These are phyloP conservation scores for Poecilobothrus nobilitatus DNA, from an alignment of 2,888 invertebrate species.

Conservation along the genomic window DNA sequence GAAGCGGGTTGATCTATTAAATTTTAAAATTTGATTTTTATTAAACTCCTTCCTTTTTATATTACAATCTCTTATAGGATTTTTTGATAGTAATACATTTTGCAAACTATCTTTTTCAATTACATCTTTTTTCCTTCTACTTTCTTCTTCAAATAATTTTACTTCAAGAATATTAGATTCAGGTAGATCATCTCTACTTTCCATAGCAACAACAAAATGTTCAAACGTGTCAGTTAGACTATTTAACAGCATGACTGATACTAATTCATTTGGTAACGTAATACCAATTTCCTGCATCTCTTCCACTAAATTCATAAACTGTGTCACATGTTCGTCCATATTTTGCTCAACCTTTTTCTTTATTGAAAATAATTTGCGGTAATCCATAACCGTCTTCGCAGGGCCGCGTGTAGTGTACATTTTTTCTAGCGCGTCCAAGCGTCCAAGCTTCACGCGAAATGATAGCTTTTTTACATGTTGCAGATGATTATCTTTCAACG, in stretches of 20 bases:
- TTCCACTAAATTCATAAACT: not conserved
- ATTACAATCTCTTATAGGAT: too few relatives aligned
- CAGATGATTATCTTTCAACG: too few relatives aligned
- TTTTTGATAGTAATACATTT: not conserved
- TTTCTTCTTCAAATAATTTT: constrained; percentile 3
- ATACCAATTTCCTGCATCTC: not conserved
- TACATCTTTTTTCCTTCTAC: not conserved
- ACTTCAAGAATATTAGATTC: not conserved
- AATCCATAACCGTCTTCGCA: not conserved
- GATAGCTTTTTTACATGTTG: too few relatives aligned
- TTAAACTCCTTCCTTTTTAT: not conserved
- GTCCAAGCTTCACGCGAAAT: too few relatives aligned
- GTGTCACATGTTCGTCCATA: not conserved
- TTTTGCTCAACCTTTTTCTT: not conserved
- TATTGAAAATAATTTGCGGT: not conserved
- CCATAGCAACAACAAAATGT: not conserved
- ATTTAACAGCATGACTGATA: not conserved
- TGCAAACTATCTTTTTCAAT: not conserved
- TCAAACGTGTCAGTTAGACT: not conserved
- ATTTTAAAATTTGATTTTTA: not conserved
- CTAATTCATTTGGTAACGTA: too few relatives aligned
- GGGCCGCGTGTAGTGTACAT: not conserved
- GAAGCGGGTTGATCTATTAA: not conserved
- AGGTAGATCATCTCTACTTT: not conserved
- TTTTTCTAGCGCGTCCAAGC: not conserved